Evolutionary conservation across 2,888 invertebrate species (phyloP), one percentile per base, ranked within the genome.

Genomic region (Leptinotarsa juncta): DNA sequence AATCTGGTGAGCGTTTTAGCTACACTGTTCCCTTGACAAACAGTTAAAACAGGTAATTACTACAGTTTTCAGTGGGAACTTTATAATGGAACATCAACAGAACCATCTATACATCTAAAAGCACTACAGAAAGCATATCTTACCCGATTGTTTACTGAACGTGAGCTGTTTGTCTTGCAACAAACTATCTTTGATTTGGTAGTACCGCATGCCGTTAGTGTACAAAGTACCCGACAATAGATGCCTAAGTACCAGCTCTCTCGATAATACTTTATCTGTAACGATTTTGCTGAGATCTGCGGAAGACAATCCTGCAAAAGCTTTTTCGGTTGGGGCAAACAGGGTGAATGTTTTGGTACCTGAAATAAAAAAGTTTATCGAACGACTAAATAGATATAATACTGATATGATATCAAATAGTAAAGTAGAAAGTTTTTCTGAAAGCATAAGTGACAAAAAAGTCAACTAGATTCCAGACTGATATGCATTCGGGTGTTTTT

Each of bases 121-220:
- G 10, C 3, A 51, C n/a, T 16, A 10, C 20, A 23, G 5, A 57
- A 20, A 20, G 18, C 14, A 20, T 26, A 32, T 57, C 32, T 88
- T 85, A 94, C 94, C 94, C 79, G 93, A 90, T 85, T 91, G 94
- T 90, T 96, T 96, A 86, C 94, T 95, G 82, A 96, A 88, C 69
- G 95, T 95, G 18, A 96, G 89, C 10, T 94, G 94, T 79, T 93
- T 93, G 57, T 93, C 93, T 65, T 93, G 91, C 80, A 92, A 92
- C 86, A 96, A 91, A 70, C 94, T 94, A 85, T 95, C 95, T 86
- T 93, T 91, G 57, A 95, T 93, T 88, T 96, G 95, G 88, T 95
- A 96, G 89, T 95, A 96, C 81, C 95, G 90, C 94, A 96, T 95
- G 70, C 96, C 96, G 4, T 95, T 94, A 68, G 95, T 95, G 89